These are phyloP conservation scores for Pycnomerus fuliginosus DNA, from an alignment of 2,888 invertebrate genomes.

Conservation along the genomic window DNA sequence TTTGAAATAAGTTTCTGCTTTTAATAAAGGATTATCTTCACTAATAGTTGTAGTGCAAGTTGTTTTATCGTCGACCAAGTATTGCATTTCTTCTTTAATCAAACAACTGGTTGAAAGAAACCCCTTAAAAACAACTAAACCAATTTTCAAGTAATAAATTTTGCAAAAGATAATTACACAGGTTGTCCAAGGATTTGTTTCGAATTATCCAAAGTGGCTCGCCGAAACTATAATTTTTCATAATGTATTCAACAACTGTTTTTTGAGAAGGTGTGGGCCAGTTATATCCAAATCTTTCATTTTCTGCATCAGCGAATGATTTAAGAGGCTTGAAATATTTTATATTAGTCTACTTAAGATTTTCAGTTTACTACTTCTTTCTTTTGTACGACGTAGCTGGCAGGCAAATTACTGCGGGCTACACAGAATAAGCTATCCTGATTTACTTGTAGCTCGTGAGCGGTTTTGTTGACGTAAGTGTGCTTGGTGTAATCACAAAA, in stretches of 20 bases:
- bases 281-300: conserved; percentile 22
- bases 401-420: conserved; percentile 59
- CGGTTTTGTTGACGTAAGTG: conserved; percentile 58
- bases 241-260: conserved; percentile 16
- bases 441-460: conserved; percentile 45
- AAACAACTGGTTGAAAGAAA: conserved; percentile 1
- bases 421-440: conserved; percentile 61
- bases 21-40: conserved; percentile 40
- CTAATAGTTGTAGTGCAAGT: conserved; percentile 49
- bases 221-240: conserved; percentile 28
- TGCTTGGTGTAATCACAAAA: conserved; percentile 59
- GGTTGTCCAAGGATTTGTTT: conserved; percentile 28
- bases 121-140: conserved; percentile 12
- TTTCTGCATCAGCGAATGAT: conserved; percentile 27
- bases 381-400: conserved; percentile 43
- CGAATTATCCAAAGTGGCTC: conserved; percentile 33
- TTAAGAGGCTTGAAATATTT: conserved; percentile 33
- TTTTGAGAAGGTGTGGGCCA: conserved; percentile 10
- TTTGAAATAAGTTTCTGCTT: conserved; percentile 45
- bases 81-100: conserved; percentile 49
- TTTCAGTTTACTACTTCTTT: conserved; percentile 35
- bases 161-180: conserved; percentile 32
- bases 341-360: conserved; percentile 2
- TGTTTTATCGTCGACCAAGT: conserved; percentile 51
- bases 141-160: conserved; percentile 2